Conservation (phyloP, 1,140 invertebrate species). For the Laodelphax striatellus region DNA sequence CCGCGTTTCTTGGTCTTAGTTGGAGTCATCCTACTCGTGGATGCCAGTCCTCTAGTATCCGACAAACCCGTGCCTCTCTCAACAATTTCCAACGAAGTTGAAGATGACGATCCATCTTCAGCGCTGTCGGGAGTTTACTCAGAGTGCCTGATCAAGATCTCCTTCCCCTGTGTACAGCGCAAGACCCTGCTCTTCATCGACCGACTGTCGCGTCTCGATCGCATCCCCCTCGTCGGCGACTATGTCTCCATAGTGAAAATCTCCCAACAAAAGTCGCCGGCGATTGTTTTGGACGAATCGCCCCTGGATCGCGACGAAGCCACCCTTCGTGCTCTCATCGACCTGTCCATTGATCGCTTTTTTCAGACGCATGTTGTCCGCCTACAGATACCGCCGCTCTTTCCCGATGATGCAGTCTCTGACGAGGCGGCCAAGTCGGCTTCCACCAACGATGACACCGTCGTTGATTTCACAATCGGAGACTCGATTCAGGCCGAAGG, state of each 20-base stretch:
- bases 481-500: slow-evolving; percentile 17
- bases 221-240: slow-evolving; percentile 21
- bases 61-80: too few species aligned
- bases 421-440: neutral
- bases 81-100: too few species aligned
- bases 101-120: slow-evolving; percentile 6
- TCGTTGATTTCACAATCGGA: slow-evolving; percentile 18
- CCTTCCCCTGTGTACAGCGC: slow-evolving; percentile 23
- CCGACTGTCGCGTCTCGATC: slow-evolving; percentile 18
- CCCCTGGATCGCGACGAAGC: slow-evolving; percentile 9
- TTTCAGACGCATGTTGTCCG: slow-evolving; percentile 23
- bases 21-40: too few species aligned
- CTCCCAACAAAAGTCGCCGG: neutral
- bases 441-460: slow-evolving; percentile 4
- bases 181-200: slow-evolving; percentile 23
- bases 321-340: slow-evolving; percentile 16
- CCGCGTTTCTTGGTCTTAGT: too few species aligned
- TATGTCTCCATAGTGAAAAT: slow-evolving; percentile 21
- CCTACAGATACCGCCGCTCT: slow-evolving; percentile 15
- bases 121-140: slow-evolving; percentile 20
- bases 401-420: neutral
- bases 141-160: slow-evolving; percentile 22
- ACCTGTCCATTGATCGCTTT: slow-evolving; percentile 20
- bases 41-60: too few species aligned
- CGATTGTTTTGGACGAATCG: neutral